phyloP scores from a whole-genome alignment of 2,113 vertebrate genomes.

The Oncorhynchus gorbuscha region DNA sequence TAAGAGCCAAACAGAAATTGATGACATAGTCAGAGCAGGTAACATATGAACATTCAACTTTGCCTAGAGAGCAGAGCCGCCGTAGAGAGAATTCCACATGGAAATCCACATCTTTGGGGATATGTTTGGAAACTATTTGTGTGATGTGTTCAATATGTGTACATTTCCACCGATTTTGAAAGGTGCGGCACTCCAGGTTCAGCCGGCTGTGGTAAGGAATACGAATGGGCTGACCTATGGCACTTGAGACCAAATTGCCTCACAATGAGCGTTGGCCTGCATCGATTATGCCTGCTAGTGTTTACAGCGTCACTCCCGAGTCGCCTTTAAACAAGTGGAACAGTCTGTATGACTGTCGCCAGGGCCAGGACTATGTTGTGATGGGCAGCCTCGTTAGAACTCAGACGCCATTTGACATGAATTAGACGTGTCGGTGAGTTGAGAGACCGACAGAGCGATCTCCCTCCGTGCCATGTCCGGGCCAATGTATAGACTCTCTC shows the following conservation, averaged over 20 bases:
- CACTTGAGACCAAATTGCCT: conserved; percentile 56
- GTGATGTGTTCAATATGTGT: conserved; percentile 54
- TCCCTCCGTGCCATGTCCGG: not conserved
- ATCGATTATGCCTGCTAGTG: conserved; percentile 54
- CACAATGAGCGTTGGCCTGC: conserved; percentile 42
- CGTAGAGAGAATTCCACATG: not conserved
- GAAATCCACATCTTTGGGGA: not conserved
- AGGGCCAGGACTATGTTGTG: conserved; percentile 13
- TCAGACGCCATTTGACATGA: conserved; percentile 16
- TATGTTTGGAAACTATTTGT: not conserved
- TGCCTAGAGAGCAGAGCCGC: conserved; percentile 9
- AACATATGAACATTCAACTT: not conserved
- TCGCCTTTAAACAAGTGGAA: conserved; percentile 45
- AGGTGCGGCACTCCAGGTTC: conserved; percentile 43
- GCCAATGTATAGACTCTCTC: not conserved
- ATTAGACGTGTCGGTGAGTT: conserved; percentile 9
- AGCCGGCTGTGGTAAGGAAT: conserved; percentile 51
- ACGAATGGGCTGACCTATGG: conserved; percentile 57
- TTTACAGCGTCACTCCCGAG: conserved; percentile 40
- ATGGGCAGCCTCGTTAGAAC: conserved; percentile 32
- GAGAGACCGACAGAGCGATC: not conserved
- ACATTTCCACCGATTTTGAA: conserved; percentile 55
- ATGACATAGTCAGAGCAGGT: not conserved
- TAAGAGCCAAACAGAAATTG: not conserved
- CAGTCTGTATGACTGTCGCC: conserved; percentile 1